These are phyloP conservation scores for Dryocosmus kuriphilus DNA, from an alignment of 2,888 invertebrate genomes.

Conservation along the genomic window DNA sequence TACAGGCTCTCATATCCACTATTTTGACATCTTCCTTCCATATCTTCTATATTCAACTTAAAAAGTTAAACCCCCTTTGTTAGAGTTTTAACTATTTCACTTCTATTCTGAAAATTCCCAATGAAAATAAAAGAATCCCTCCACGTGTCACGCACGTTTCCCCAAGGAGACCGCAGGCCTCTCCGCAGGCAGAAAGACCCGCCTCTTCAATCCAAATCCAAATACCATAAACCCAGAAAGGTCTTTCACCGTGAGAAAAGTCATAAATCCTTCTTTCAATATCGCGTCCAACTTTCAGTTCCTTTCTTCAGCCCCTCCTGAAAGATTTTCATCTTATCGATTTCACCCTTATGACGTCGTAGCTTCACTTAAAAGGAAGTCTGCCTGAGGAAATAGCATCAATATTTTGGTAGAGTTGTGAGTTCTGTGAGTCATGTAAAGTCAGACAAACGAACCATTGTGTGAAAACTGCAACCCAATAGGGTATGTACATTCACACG, in stretches of 20 bases:
- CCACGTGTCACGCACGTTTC: constrained; percentile 29
- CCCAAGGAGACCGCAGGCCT: constrained; percentile 17
- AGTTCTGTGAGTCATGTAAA: constrained; percentile 57
- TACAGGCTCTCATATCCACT: not conserved
- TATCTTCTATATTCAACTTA: not conserved
- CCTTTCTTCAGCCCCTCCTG: constrained; percentile 38
- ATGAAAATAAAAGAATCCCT: not conserved
- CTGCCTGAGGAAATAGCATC: constrained; percentile 38
- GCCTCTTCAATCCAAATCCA: constrained; percentile 21
- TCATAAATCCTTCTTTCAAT: constrained; percentile 9
- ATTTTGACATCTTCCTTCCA: not conserved
- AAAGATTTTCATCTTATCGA: constrained; percentile 42
- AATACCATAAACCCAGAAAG: constrained; percentile 17
- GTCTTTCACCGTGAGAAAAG: not conserved
- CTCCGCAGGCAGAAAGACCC: constrained; percentile 14
- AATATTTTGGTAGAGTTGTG: constrained; percentile 65
- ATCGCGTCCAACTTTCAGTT: not conserved
- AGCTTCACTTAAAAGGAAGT: constrained; percentile 50
- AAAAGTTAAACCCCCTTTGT: not conserved
- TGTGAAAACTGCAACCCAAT: constrained; percentile 58
- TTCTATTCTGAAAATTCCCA: not conserved
- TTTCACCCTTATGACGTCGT: constrained; percentile 60
- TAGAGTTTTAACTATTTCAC: not conserved
- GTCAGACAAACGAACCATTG: constrained; percentile 61
- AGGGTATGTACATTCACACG: constrained; percentile 57